phyloP scores from a whole-genome alignment of 2,888 invertebrate genomes.

The Melieria omissa region DNA sequence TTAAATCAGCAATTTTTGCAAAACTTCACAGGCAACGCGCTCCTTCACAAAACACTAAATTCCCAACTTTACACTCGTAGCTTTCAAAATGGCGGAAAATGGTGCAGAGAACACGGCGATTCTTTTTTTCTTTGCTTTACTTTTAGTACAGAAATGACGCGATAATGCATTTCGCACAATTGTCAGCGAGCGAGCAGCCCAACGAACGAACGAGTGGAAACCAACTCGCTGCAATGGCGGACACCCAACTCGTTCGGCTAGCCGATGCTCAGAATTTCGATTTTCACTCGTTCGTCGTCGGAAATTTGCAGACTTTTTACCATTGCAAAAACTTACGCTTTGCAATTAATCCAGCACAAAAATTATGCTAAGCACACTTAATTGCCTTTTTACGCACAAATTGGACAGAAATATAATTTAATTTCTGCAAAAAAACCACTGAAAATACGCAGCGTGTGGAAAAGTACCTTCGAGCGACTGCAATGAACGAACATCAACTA shows the following conservation, averaged over 20 bases:
- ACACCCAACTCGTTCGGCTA: slow-evolving; percentile 35
- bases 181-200: not conserved
- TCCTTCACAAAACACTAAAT: slow-evolving; percentile 59
- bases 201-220: slow-evolving; percentile 39
- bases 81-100: slow-evolving; percentile 68
- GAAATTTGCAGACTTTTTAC: slow-evolving; percentile 11
- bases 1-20: slow-evolving; percentile 54
- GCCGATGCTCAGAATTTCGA: slow-evolving; percentile 21
- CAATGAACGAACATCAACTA: slow-evolving; percentile 42
- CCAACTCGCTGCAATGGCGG: slow-evolving; percentile 43
- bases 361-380: not conserved
- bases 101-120: slow-evolving; percentile 53
- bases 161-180: slow-evolving; percentile 45
- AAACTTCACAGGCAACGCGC: slow-evolving; percentile 65
- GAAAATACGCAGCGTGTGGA: slow-evolving; percentile 16
- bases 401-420: slow-evolving; percentile 16
- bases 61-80: slow-evolving; percentile 64
- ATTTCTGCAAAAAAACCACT: slow-evolving; percentile 11
- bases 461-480: slow-evolving; percentile 16
- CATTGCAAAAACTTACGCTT: slow-evolving; percentile 10
- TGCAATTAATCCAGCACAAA: not conserved
- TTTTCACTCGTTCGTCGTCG: slow-evolving; percentile 37
- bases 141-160: slow-evolving; percentile 68
- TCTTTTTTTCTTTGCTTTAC: slow-evolving; percentile 47
- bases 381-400: not conserved